These are phyloP conservation scores for Popillia japonica DNA, from an alignment of 1,140 invertebrate genomes.

Conservation along the genomic window DNA sequence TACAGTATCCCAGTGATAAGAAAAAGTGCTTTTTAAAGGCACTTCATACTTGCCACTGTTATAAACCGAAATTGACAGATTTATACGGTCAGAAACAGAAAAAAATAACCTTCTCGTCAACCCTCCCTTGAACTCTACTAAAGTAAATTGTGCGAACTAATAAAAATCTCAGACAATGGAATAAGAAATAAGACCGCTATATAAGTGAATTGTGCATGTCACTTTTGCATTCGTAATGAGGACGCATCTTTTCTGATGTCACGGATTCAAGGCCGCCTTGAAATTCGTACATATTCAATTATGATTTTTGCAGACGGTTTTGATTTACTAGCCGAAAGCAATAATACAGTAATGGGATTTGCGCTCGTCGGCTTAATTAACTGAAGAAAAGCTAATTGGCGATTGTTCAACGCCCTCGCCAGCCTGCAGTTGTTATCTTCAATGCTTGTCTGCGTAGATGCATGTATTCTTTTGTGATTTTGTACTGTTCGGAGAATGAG, in stretches of 20 bases:
- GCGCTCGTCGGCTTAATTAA: conserved; percentile 17
- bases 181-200: conserved; percentile 21
- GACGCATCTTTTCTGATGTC: conserved; percentile 6
- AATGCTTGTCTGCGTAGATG: background rate
- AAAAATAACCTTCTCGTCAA: background rate
- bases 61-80: too few species aligned
- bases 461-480: background rate
- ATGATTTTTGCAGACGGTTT: conserved; percentile 25
- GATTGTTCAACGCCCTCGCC: conserved; percentile 23
- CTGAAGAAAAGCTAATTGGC: conserved; percentile 8
- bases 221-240: conserved; percentile 18
- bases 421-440: background rate
- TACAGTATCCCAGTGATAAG: too few species aligned
- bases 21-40: too few species aligned
- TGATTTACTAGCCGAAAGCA: conserved; percentile 34
- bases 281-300: conserved; percentile 27
- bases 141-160: background rate
- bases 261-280: conserved; percentile 10
- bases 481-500: background rate
- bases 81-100: background rate
- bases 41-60: too few species aligned
- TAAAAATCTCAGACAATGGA: conserved; percentile 13
- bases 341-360: conserved; percentile 21
- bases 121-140: background rate
- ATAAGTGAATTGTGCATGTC: background rate